phyloP scores from a whole-genome alignment of 2,113 vertebrate species.

The Octodon degus region DNA sequence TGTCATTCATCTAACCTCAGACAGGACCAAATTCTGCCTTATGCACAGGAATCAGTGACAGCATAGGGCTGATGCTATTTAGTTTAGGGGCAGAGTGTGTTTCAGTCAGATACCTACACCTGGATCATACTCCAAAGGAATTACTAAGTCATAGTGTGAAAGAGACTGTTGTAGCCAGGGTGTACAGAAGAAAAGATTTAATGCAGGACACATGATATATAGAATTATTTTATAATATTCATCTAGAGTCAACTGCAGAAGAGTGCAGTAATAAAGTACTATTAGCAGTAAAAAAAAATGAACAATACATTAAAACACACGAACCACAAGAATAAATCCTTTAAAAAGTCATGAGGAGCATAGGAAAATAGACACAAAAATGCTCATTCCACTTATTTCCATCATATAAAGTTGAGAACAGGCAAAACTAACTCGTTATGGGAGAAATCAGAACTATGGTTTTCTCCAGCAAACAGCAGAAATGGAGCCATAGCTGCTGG shows the following conservation, averaged over 20 bases:
- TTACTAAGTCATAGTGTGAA: neutral
- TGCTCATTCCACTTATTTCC: neutral
- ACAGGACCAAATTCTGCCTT: neutral
- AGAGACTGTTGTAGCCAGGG: neutral
- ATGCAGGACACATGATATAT: neutral
- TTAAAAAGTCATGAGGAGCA: neutral
- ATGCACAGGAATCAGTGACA: neutral
- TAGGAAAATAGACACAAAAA: neutral
- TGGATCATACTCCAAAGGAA: neutral
- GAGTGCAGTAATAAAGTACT: neutral
- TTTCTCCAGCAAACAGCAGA: neutral
- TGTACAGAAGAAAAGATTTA: neutral
- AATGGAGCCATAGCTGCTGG: neutral
- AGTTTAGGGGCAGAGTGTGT: neutral
- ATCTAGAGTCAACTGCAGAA: neutral
- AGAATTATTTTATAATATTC: neutral
- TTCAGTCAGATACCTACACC: neutral
- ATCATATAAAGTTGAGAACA: neutral
- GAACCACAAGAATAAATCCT: neutral
- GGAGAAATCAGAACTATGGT: neutral
- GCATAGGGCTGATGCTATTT: neutral
- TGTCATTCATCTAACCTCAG: neutral
- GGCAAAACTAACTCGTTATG: neutral
- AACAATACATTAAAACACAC: neutral
- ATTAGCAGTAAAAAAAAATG: neutral